Evolutionary conservation across 1,140 invertebrate genomes (phyloP).

Genomic region (Drosophila punjabiensis): DNA sequence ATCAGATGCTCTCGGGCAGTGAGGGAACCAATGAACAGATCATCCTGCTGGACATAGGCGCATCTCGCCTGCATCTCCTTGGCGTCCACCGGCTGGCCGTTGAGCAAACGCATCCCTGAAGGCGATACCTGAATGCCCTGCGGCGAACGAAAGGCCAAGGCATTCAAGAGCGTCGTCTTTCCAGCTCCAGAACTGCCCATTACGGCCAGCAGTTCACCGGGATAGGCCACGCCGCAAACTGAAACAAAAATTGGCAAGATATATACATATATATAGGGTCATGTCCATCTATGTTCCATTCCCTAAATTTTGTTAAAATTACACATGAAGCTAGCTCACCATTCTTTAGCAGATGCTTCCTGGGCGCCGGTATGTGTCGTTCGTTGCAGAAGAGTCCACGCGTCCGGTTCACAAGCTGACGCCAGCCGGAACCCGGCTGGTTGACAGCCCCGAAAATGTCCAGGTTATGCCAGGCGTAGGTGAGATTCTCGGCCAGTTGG

Average conservation of each 20-base stretch:
- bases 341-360: conserved; percentile 90
- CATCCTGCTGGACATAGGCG: conserved; percentile 98
- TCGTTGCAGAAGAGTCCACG: conserved; percentile 85
- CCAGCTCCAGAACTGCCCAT: conserved; percentile 98
- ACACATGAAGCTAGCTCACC: conserved; percentile 43
- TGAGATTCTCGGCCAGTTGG: conserved; percentile 86
- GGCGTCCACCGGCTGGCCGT: conserved; percentile 89
- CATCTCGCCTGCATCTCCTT: conserved; percentile 91
- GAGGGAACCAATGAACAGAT: conserved; percentile 97
- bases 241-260: too few relatives aligned
- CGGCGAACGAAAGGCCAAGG: conserved; percentile 92
- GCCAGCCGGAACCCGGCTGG: conserved; percentile 73
- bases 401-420: conserved; percentile 84
- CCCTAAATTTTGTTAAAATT: not conserved
- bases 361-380: conserved; percentile 85
- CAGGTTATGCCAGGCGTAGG: conserved; percentile 90
- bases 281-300: not conserved
- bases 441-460: conserved; percentile 87
- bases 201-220: conserved; percentile 95
- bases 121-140: conserved; percentile 87
- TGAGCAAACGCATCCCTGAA: conserved; percentile 87
- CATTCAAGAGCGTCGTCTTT: conserved; percentile 97
- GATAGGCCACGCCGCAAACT: conserved; percentile 94
- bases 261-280: not conserved
- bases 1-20: conserved; percentile 96